phyloP scores from a whole-genome alignment of 2,888 invertebrate genomes.

The Nomada goodeniana region DNA sequence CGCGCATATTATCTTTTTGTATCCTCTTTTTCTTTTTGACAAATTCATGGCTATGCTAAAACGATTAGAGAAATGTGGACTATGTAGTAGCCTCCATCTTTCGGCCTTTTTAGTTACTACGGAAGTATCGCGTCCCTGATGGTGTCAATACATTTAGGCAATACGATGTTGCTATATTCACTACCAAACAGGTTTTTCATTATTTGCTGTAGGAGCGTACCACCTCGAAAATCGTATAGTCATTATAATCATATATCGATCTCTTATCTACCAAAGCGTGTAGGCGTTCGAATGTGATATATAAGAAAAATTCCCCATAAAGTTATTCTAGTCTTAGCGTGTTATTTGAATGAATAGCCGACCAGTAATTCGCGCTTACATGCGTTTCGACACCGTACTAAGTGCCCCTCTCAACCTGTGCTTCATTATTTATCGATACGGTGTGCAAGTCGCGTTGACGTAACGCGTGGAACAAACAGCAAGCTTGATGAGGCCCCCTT shows the following conservation, averaged over 20 bases:
- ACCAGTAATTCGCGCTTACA: slow-evolving; percentile 13
- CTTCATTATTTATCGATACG: slow-evolving; percentile 17
- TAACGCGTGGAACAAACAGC: background rate
- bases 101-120: slow-evolving; percentile 38
- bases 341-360: slow-evolving; percentile 39
- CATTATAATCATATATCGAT: slow-evolving; percentile 8
- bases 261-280: slow-evolving; percentile 24
- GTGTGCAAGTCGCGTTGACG: background rate
- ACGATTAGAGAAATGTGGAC: background rate
- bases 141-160: slow-evolving; percentile 37
- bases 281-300: slow-evolving; percentile 32
- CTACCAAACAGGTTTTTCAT: slow-evolving; percentile 17
- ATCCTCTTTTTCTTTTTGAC: background rate
- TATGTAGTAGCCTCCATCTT: slow-evolving; percentile 19
- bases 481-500: background rate
- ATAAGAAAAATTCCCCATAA: slow-evolving; percentile 4
- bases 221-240: slow-evolving; percentile 27
- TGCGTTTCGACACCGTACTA: background rate
- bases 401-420: background rate
- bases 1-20: background rate
- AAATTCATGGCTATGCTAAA: background rate
- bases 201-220: slow-evolving; percentile 32
- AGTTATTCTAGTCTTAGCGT: slow-evolving; percentile 5
- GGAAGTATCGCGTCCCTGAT: background rate
- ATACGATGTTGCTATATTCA: slow-evolving; percentile 11